Evolutionary conservation across 1,140 invertebrate genomes (phyloP), one percentile per base, ranked within the genome.

Genomic region (Drosophila carrolli): DNA sequence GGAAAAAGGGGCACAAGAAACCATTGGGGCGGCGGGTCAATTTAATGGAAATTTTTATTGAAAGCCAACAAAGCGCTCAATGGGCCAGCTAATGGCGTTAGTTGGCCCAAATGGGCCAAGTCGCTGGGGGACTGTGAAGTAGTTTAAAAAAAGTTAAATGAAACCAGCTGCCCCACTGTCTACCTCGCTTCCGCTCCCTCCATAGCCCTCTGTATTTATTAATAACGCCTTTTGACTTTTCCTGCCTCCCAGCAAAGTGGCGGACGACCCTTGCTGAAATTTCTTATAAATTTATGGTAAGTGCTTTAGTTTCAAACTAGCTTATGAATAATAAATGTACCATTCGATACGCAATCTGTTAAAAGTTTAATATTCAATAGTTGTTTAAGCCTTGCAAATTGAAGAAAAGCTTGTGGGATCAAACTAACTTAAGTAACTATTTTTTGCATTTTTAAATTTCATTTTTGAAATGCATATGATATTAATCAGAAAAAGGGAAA

Each of bases 41-140:
- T 86, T 86, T 82, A 86, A 82, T 86, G 82, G 82, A 86, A 88
- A 86, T 88, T 88, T 86, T 86, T 86, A 86, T 88, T 86, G 82
- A 88, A 86, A 86, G 82, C 82, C 82, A 86, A 88, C 82, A 86
- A 86, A 88, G 83, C 79, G 83, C 79, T 86, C 83, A 88, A 86
- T 88, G 83, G 82, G 70, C 83, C 75, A 76, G 84, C 83, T 88
- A 86, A 86, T 86, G 82, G 82, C 84, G 81, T 84, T 84, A 81
- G 81, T 84, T 84, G 72, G 81, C 67, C 71, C 43, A 85, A 84
- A 71, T 84, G 77, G 67, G 48, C 66, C 67, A 48, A 70, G 60
- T 66, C 53, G 13, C 51, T 57, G 44, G 58, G 56, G 61, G 43
- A 63, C 75, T 78, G 62, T 56, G 67, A 86, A 88, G 78, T 79